Conservation (phyloP, 2,797 vertebrate genomes). For the Simalia tracyae region DNA sequence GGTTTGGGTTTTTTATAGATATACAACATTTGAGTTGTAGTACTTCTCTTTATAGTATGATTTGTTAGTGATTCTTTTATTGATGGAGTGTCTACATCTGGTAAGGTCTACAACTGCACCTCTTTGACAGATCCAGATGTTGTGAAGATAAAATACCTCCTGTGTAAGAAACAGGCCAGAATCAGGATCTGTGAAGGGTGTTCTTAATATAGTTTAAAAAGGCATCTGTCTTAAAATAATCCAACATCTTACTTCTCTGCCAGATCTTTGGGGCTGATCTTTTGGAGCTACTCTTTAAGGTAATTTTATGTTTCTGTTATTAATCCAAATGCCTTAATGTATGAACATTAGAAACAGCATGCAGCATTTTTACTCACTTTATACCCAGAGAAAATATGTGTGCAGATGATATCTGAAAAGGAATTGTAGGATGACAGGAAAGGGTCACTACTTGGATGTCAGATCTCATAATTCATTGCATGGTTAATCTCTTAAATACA, state of each 20-base stretch:
- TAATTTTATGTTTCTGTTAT: slow-evolving; percentile 4
- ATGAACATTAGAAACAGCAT: slow-evolving; percentile 14
- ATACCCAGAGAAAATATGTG: slow-evolving; percentile 3
- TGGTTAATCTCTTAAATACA: slow-evolving; percentile 64
- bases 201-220: slow-evolving; percentile 76
- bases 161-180: slow-evolving; percentile 69
- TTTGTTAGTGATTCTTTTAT: slow-evolving; percentile 73
- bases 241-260: slow-evolving; percentile 72
- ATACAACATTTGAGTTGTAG: slow-evolving; percentile 63
- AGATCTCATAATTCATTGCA: slow-evolving; percentile 63
- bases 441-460: slow-evolving; percentile 20
- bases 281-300: slow-evolving; percentile 37
- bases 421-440: slow-evolving; percentile 36
- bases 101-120: slow-evolving; percentile 66
- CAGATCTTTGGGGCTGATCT: slow-evolving; percentile 47
- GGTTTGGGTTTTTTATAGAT: slow-evolving; percentile 47
- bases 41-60: slow-evolving; percentile 58
- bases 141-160: slow-evolving; percentile 76
- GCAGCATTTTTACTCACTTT: slow-evolving; percentile 23
- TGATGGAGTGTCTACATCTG: slow-evolving; percentile 69
- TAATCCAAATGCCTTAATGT: slow-evolving; percentile 25
- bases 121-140: slow-evolving; percentile 78
- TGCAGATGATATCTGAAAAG: slow-evolving; percentile 37
- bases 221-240: slow-evolving; percentile 76
- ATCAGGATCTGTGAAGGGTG: slow-evolving; percentile 66